Base-by-base conservation (phyloP, 2,113 vertebrate species). In the Phycodurus eques region DNA sequence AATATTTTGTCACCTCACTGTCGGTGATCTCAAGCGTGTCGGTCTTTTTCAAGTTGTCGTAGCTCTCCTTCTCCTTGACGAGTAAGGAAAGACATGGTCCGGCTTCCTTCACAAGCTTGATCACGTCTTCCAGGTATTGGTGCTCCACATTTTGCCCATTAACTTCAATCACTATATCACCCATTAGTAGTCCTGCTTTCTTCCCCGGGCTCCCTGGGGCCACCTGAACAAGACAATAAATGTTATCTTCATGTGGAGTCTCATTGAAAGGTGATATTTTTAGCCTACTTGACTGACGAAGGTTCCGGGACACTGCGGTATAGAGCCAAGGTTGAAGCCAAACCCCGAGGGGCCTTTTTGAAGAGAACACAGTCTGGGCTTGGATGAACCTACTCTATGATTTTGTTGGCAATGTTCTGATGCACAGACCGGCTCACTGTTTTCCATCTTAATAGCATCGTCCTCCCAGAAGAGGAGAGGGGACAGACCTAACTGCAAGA, bases 401-500 rank as follows among this genome's bases (percentile, higher is more conserved):
- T 74, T 71, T 61, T 72, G 35, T 57, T 63, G 35, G 10, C 56
- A n/a, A 19, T 67, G 22, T 65, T 81, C 53, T 17, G 31, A 42
- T 19, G 35, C 68, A 54, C 39, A 53, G 71, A 77, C 1, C 67
- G 63, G n/a, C 10, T 33, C 13, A 22, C 31, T 77, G 35, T 49
- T 73, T 35, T 87, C 66, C 22, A 73, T 68, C 20, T 77, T 67
- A 46, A 68, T 77, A 1, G 83, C 65, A 11, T 27, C 39, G 7
- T 92, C 87, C 54, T 94, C 92, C 70, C 89, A 86, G 83, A 95
- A 98, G 31, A 96, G 90, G 70, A 96, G 90, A 0, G 96, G 96
- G 19, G 95, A 96, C 20, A 98, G 83, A 42, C 95, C 95, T 0
- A 98, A 82, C 97, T 99, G 86, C 31, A 83, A 72, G 59, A 73